Evolutionary conservation across 2,797 vertebrate species (phyloP), one percentile per base, ranked within the genome.

Genomic region (Serranus cabrilla): DNA sequence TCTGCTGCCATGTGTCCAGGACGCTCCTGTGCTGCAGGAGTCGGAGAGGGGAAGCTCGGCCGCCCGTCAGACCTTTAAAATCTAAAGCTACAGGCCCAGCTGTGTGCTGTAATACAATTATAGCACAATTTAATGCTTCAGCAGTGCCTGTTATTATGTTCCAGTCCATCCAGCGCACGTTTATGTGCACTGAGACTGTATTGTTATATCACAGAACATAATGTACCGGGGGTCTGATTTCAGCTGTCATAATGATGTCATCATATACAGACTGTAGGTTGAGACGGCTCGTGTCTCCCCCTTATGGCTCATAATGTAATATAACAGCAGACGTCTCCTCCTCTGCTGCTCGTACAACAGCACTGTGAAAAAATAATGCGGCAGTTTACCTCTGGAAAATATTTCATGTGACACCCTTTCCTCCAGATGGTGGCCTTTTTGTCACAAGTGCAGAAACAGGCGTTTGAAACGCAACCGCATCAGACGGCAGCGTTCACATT

Each of bases 231-330:
- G 57, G 76, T 80, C 55, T 78, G 82, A 82, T 82, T 81, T 82
- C 61, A 50, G 57, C 58, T 61, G 68, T 59, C 57, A 69, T 64
- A 69, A 78, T 84, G 77, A 85, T 80, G 83, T 84, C 79, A 80
- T 88, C 81, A 59, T 54, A 71, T 51, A 20, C 21, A 74, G 58
- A 63, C 71, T 66, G 63, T 45, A 76, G 74, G 77, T 67, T 71
- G 71, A 63, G 57, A 57, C 70, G 78, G 77, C 73, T 88, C 42
- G 31, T 80, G 82, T 90, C 85, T 91, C 76, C 84, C 83, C 79
- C 85, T 88, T 21, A 85, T 79, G 84, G 84, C 72, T 40, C 16
- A 1, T 60, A 59, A 62, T 71, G 39, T 67, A 74, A 72, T 68
- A 21, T 67, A 61, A 67, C 1, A 58, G 56, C 71, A 59, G 61